phyloP scores from a whole-genome alignment of 2,113 vertebrate species.

The Zonotrichia leucophrys region DNA sequence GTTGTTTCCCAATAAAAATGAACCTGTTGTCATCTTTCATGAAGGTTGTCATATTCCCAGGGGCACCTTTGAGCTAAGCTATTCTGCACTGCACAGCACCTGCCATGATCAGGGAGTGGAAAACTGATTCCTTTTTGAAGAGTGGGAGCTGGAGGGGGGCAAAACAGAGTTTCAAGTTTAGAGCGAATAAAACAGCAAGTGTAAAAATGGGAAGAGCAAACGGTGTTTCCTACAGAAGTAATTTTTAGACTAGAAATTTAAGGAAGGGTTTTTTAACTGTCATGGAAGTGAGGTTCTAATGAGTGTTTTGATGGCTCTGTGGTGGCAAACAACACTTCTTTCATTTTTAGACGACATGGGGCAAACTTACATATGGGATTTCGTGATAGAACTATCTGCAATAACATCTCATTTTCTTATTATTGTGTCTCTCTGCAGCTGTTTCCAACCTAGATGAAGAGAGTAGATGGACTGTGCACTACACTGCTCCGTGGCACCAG shows the following conservation, averaged over 20 bases:
- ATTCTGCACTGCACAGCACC: background rate
- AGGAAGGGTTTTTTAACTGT: background rate
- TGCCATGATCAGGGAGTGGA: background rate
- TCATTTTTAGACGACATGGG: background rate
- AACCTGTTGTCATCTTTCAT: background rate
- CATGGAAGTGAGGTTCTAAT: background rate
- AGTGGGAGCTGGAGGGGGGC: background rate
- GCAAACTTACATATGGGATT: accelerated
- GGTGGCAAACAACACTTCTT: background rate
- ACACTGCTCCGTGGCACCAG: conserved; percentile 94
- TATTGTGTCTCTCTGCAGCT: conserved; percentile 73
- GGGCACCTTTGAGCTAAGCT: background rate
- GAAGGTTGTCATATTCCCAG: background rate
- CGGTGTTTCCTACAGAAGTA: background rate
- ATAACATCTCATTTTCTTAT: background rate
- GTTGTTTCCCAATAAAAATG: background rate
- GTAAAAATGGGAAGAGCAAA: background rate
- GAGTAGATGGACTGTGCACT: conserved; percentile 95
- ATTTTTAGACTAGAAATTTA: background rate
- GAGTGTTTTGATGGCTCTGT: accelerated
- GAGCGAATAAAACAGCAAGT: background rate
- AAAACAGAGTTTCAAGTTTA: background rate
- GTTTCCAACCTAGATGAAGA: conserved; percentile 98
- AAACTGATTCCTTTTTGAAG: background rate
- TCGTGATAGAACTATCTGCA: background rate